Percentiles rank a stretch among this genome's conserved stretches.
Conservation (phyloP, 1,140 invertebrate genomes). For the Chelonus insularis region DNA sequence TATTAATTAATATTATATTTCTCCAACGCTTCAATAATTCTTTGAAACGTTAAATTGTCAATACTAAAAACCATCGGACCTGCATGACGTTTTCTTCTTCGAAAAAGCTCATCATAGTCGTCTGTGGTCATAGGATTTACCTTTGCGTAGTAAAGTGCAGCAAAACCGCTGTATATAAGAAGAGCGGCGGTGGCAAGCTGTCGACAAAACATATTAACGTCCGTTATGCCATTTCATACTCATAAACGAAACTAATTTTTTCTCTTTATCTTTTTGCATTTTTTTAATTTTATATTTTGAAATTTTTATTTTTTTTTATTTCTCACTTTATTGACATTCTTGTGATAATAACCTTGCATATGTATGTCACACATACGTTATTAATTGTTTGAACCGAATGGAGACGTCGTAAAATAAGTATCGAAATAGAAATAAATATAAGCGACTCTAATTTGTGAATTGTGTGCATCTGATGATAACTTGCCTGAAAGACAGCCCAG, state of each 20-base stretch:
- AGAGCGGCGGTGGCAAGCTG: conserved; percentile 76
- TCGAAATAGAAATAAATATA: not conserved
- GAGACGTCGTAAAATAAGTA: not conserved
- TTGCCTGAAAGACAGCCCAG: conserved; percentile 81
- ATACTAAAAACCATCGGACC: conserved; percentile 39
- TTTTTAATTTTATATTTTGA: not conserved
- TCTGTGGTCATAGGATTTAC: conserved; percentile 77
- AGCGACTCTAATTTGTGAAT: conserved; percentile 2
- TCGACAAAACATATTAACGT: conserved; percentile 33
- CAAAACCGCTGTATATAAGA: conserved; percentile 79
- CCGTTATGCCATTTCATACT: conserved; percentile 25
- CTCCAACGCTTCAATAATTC: conserved; percentile 52
- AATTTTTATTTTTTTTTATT: too few relatives aligned
- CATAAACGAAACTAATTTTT: conserved; percentile 11
- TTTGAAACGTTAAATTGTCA: conserved; percentile 48
- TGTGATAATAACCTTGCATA: too few relatives aligned
- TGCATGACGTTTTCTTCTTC: conserved; percentile 38
- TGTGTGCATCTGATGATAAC: conserved; percentile 1
- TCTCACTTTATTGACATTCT: too few relatives aligned
- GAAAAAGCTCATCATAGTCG: conserved; percentile 69
- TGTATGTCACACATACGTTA: too few relatives aligned
- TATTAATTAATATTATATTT: not conserved
- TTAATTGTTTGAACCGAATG: too few relatives aligned
- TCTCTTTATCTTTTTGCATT: not conserved
- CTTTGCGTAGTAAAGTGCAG: conserved; percentile 83